Percentiles rank a stretch among this genome's conserved stretches.
phyloP scores from a whole-genome alignment of 1,140 invertebrate species.

The Drosophila ercepeae region DNA sequence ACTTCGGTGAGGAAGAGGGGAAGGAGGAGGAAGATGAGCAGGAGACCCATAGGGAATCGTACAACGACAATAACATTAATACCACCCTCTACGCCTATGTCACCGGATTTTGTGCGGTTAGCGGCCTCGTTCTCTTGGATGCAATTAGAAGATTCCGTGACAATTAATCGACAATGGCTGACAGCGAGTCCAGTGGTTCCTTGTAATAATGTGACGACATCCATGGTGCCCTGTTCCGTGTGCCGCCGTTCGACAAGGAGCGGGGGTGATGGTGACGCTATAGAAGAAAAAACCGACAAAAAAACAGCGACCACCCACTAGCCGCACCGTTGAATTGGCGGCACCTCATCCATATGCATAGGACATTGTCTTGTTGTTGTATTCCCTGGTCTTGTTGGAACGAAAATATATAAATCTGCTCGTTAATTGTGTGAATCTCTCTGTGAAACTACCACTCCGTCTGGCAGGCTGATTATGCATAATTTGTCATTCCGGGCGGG shows the following conservation, averaged over 20 bases:
- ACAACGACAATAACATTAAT: not conserved
- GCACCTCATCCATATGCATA: constrained; percentile 42
- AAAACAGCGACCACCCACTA: not conserved
- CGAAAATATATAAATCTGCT: constrained; percentile 49
- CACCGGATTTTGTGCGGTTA: constrained; percentile 2
- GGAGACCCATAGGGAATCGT: not conserved
- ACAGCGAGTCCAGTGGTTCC: not conserved
- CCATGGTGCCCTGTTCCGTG: not conserved
- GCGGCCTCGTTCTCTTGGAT: constrained; percentile 5
- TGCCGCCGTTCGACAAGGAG: not conserved
- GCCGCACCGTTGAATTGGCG: not conserved
- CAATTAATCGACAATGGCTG: not conserved
- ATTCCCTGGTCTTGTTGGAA: constrained; percentile 18
- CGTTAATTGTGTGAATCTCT: constrained; percentile 56
- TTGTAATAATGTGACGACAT: not conserved
- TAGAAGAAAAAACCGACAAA: not conserved
- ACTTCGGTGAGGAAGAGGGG: too few species aligned
- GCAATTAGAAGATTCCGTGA: not conserved
- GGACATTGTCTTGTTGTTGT: constrained; percentile 1
- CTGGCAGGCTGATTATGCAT: constrained; percentile 55
- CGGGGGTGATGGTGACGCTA: not conserved
- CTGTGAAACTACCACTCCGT: constrained; percentile 35
- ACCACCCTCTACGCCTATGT: constrained; percentile 4
- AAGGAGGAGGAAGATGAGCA: not conserved
- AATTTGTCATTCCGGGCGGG: constrained; percentile 52